A percentile compares a stretch with the other conserved stretches of the same genome.
Conservation (phyloP, 2,797 vertebrate species). For the Melanotaenia parkinsoni region DNA sequence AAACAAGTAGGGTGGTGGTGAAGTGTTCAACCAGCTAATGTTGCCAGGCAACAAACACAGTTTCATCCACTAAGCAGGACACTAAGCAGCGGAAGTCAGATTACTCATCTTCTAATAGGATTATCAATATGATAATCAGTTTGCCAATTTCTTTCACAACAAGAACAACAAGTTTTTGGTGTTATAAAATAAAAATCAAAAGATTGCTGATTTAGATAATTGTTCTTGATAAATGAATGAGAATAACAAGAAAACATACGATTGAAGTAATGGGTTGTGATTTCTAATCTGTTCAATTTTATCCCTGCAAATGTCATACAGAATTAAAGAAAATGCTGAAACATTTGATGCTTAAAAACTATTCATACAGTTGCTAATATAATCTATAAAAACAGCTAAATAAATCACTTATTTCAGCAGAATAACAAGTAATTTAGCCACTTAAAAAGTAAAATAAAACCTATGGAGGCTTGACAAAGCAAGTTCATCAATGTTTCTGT, state of each 20-base stretch:
- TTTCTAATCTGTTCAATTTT: neutral
- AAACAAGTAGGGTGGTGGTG: conserved; percentile 20
- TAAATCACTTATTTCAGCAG: neutral
- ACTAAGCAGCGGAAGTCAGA: conserved; percentile 28
- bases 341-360: neutral
- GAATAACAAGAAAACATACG: neutral
- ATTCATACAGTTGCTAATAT: neutral
- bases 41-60: conserved; percentile 64
- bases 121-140: conserved; percentile 42
- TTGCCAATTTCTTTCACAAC: conserved; percentile 21
- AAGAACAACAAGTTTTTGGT: conserved; percentile 11
- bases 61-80: conserved; percentile 46
- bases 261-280: neutral
- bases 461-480: neutral
- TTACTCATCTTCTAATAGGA: conserved; percentile 30
- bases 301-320: neutral
- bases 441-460: neutral
- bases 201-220: neutral
- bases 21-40: conserved; percentile 48
- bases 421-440: neutral
- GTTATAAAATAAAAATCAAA: conserved; percentile 6
- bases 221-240: neutral
- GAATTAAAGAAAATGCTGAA: neutral
- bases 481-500: neutral
- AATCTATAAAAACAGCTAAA: neutral